Evolutionary conservation across 2,888 invertebrate genomes (phyloP).

Genomic region (Holacanthella duospinosa): DNA sequence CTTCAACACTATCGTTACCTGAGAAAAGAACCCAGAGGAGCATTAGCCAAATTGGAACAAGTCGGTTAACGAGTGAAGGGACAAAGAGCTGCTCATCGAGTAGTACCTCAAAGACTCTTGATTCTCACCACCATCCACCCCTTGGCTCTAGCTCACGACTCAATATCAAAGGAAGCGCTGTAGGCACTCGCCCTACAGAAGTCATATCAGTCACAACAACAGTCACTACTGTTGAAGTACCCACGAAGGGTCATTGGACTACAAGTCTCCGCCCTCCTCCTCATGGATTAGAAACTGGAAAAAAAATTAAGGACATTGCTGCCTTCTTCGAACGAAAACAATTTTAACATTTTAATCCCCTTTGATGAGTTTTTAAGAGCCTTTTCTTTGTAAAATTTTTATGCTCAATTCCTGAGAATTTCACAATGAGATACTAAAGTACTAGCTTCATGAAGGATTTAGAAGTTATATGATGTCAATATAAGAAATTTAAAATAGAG

Average conservation of each 20-base stretch:
- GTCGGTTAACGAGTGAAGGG: no score
- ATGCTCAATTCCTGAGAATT: no score
- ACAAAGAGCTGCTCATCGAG: no score
- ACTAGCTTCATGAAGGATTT: no score
- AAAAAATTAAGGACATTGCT: constrained; percentile 62
- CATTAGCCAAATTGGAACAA: no score
- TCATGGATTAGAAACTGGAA: constrained; percentile 22
- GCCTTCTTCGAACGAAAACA: constrained; percentile 63
- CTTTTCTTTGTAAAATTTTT: no score
- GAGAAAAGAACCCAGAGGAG: background rate
- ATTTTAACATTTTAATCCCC: constrained; percentile 41
- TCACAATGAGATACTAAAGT: no score
- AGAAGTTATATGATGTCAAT: no score
- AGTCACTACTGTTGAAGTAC: constrained; percentile 5
- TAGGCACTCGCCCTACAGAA: background rate
- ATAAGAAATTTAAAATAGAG: no score
- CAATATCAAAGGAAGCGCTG: background rate
- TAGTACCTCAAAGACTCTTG: no score
- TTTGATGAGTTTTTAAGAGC: no score
- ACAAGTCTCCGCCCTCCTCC: background rate
- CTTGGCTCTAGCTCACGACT: background rate
- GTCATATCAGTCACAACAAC: constrained; percentile 4
- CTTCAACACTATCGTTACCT: background rate
- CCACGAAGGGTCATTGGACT: constrained; percentile 16
- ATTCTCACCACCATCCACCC: background rate